Conservation (phyloP, 2,888 invertebrate genomes). For the Harmothoe impar region DNA sequence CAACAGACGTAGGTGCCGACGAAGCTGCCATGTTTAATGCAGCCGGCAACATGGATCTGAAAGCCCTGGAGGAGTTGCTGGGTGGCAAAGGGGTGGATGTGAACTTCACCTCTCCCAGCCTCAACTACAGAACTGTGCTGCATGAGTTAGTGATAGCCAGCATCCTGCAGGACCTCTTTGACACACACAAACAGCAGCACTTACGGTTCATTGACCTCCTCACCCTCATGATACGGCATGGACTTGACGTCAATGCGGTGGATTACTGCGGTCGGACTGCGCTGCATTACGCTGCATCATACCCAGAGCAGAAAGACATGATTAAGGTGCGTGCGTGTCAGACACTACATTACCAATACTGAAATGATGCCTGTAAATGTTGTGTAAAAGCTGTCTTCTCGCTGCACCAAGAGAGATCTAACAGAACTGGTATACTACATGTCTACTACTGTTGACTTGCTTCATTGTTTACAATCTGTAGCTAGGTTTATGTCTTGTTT, state of each 20-base stretch:
- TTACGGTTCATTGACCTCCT: conserved; percentile 61
- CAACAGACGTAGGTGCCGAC: not conserved
- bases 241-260: conserved; percentile 63
- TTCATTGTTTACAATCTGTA: too few relatives aligned
- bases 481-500: too few relatives aligned
- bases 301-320: conserved; percentile 67
- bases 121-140: conserved; percentile 47
- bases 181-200: conserved; percentile 50
- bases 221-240: conserved; percentile 51
- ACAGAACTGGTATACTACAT: too few relatives aligned
- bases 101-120: conserved; percentile 27
- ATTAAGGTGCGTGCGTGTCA: conserved; percentile 69
- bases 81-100: not conserved
- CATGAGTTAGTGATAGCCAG: conserved; percentile 60
- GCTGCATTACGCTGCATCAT: conserved; percentile 57
- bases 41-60: conserved; percentile 58
- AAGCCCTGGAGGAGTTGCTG: conserved; percentile 16
- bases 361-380: not conserved
- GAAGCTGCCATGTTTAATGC: conserved; percentile 61
- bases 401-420: too few relatives aligned
- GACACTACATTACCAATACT: not conserved
- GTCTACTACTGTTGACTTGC: too few relatives aligned
- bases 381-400: too few relatives aligned
- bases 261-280: conserved; percentile 46
- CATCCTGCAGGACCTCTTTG: conserved; percentile 44